Base-by-base conservation (phyloP, 2,113 vertebrate genomes). In the Oreamnos americanus region DNA sequence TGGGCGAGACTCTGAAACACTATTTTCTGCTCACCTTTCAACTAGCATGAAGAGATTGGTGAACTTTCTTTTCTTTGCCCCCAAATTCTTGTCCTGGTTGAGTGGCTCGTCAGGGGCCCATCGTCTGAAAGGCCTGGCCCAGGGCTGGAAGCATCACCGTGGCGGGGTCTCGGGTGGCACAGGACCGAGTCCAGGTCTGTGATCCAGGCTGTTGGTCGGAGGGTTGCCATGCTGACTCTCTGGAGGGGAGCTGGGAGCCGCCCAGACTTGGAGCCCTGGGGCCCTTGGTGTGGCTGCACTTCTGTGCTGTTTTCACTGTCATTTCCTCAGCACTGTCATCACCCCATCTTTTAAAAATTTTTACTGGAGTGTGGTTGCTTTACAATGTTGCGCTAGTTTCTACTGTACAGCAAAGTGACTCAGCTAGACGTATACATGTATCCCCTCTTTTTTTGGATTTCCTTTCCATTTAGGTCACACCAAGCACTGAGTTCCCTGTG, bases 201-300 rank as follows among this genome's bases (percentile, higher is more conserved):
- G 3, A 19, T 8, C 5, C 1, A 28, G n/a, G 39, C 13, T 1
- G 43, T 13, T 6, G 51, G 57, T 49, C 25, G 1, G 53, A 47
- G 8, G 25, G 26, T 13, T 67, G 45, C 45, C 1, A 0, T 7
- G 36, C 17, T 85, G 8, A 7, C 39, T 33, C 57, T 47, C n/a
- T 47, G 26, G 21, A 60, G 47, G 28, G 6, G 36, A 87, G 82
- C 2, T 3, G 43, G 26, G 28, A 60, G 9, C 82, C 3, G 0
- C 55, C 6, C 25, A 21, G 36, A 21, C 43, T 43, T 89, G 43
- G 49, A 39, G 62, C 25, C 33, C 28, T 6, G 14, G 51, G 87
- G 26, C 21, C 39, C 21, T 57, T 11, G n/a, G 9, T 10, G 12
- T 7, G 51, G 36, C 58, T 10, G 45, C 43, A 11, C 3, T 26